These are phyloP conservation scores for Podarcis lilfordi DNA, from an alignment of 2,797 vertebrate species.

Conservation along the genomic window DNA sequence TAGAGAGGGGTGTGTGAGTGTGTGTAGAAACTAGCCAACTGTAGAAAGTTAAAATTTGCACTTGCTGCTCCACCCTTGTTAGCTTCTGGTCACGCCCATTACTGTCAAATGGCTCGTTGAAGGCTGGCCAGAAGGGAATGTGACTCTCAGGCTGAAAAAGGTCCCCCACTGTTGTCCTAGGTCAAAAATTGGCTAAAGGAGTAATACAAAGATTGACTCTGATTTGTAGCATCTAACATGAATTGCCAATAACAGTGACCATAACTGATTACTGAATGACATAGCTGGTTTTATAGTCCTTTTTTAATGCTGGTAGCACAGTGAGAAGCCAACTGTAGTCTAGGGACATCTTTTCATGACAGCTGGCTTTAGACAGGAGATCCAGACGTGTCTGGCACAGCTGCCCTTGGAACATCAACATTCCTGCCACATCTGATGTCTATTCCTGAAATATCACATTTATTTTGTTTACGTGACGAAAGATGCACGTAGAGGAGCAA, in stretches of 20 bases:
- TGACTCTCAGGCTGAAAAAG: too few species aligned
- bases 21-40: too few species aligned
- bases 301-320: background rate
- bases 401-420: background rate
- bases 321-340: background rate
- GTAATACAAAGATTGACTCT: background rate
- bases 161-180: background rate
- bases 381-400: background rate
- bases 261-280: slow-evolving; percentile 10
- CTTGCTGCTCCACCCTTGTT: too few species aligned
- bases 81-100: too few species aligned
- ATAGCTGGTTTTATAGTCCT: too few species aligned
- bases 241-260: slow-evolving; percentile 8
- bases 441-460: background rate
- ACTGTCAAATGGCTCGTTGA: too few species aligned
- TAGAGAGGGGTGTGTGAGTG: too few species aligned
- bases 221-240: background rate
- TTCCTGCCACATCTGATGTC: background rate
- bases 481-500: background rate
- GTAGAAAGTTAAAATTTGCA: too few species aligned
- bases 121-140: too few species aligned
- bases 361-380: background rate
- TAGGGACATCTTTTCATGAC: background rate
- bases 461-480: background rate
- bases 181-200: background rate